These are phyloP conservation scores for Sinhomidia bicolor DNA, from an alignment of 2,888 invertebrate genomes.

Conservation along the genomic window DNA sequence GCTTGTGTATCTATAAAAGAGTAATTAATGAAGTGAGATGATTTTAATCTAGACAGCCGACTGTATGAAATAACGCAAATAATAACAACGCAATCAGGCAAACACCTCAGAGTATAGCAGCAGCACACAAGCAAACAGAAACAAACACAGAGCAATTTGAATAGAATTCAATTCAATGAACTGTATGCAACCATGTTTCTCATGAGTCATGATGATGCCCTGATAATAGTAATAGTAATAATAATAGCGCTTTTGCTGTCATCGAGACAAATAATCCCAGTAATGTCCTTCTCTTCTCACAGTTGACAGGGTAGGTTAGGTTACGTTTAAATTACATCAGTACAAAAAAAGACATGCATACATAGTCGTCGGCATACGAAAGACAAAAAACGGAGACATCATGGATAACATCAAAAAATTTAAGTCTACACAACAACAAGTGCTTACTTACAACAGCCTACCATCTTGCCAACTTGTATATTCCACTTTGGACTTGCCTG, in stretches of 20 bases:
- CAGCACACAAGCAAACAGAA: neutral
- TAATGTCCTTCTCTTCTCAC: conserved; percentile 36
- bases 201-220: conserved; percentile 45
- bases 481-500: neutral
- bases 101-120: neutral
- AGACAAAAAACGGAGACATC: neutral
- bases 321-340: neutral
- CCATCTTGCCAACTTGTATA: no score
- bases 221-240: neutral
- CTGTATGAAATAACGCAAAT: neutral
- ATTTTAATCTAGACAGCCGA: conserved; percentile 17
- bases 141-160: neutral
- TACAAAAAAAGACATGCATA: no score
- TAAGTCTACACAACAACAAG: neutral
- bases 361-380: neutral
- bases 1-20: neutral
- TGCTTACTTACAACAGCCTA: neutral
- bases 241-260: neutral
- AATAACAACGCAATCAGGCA: neutral
- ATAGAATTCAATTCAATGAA: conserved; percentile 20
- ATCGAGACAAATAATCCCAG: conserved; percentile 13
- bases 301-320: conserved; percentile 34
- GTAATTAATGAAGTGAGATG: conserved; percentile 51
- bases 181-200: conserved; percentile 4
- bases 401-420: conserved; percentile 7